A percentile compares a stretch with the other conserved stretches of the same genome.
phyloP scores from a whole-genome alignment of 2,797 vertebrate genomes.

The Sebastes paucispinis region DNA sequence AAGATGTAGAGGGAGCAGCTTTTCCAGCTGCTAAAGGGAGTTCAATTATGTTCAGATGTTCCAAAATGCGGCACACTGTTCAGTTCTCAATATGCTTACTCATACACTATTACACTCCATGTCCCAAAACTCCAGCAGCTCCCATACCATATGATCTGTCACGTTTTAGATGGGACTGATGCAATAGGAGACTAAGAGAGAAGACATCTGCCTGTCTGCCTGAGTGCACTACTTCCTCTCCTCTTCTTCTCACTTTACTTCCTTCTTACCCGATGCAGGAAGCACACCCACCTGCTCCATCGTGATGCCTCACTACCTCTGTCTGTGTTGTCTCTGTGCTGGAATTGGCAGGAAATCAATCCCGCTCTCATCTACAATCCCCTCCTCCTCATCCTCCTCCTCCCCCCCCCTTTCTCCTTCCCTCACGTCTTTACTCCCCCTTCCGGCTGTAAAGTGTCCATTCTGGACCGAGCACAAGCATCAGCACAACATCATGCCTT shows the following conservation, averaged over 20 bases:
- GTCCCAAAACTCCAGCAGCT: background rate
- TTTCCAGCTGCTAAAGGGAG: background rate
- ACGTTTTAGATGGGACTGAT: constrained; percentile 12
- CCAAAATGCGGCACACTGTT: background rate
- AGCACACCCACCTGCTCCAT: constrained; percentile 68
- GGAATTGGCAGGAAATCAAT: constrained; percentile 78
- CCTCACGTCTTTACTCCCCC: constrained; percentile 63
- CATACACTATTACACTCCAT: background rate
- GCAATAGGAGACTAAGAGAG: constrained; percentile 22
- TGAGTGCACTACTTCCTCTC: constrained; percentile 33
- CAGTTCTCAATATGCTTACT: background rate
- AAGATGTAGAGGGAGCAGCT: background rate
- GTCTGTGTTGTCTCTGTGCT: constrained; percentile 45
- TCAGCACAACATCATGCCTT: constrained; percentile 66
- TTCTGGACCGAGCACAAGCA: constrained; percentile 60
- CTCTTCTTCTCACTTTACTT: constrained; percentile 46
- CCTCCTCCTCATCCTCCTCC: background rate
- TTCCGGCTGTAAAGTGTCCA: constrained; percentile 66
- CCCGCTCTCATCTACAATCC: constrained; percentile 50
- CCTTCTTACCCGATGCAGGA: constrained; percentile 40
- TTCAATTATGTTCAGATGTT: background rate
- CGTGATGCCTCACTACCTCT: constrained; percentile 60
- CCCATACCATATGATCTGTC: constrained; percentile 7
- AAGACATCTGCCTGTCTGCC: constrained; percentile 33
- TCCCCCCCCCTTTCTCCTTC: constrained; percentile 15